Evolutionary conservation across 2,888 invertebrate species (phyloP).

Genomic region (Agonopterix alstromeriana): DNA sequence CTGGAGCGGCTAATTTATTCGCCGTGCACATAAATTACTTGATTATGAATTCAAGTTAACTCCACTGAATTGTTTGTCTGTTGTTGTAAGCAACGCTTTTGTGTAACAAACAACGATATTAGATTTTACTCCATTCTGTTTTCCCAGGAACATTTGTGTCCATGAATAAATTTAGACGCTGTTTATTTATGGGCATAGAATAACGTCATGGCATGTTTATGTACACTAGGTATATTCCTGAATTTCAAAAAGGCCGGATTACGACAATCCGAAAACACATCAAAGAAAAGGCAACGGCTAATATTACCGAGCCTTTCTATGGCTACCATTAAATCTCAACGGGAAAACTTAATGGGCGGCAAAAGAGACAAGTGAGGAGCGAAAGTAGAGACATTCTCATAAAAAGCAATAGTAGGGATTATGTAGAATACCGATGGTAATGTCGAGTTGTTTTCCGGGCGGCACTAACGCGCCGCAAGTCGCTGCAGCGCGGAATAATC

Average conservation of each 20-base stretch:
- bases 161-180: conserved; percentile 27
- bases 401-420: conserved; percentile 71
- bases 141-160: conserved; percentile 27
- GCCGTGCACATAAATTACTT: conserved; percentile 77
- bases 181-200: not conserved
- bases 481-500: conserved; percentile 76
- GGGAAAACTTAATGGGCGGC: conserved; percentile 38
- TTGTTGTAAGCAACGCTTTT: conserved; percentile 68
- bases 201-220: not conserved
- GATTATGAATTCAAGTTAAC: conserved; percentile 76
- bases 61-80: conserved; percentile 72
- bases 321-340: conserved; percentile 20
- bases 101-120: conserved; percentile 67
- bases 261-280: conserved; percentile 1
- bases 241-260: no score
- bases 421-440: conserved; percentile 70
- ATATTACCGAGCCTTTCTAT: conserved; percentile 11
- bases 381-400: conserved; percentile 56
- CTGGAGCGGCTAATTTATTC: conserved; percentile 74
- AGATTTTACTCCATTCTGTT: conserved; percentile 50
- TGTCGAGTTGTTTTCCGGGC: conserved; percentile 66
- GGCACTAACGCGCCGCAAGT: conserved; percentile 69
- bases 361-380: conserved; percentile 41
- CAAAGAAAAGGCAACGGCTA: conserved; percentile 10
- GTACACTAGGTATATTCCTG: no score